Percentiles rank a stretch among this genome's conserved stretches.
Conservation (phyloP, 1,140 invertebrate genomes). For the Drosophila melanogaster region Release_6_plus_ISO1_MT NT_033777.3:18355501-18356000, state of each 20-base stretch:
- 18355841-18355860: conserved; percentile 59
- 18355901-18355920: conserved; percentile 65
- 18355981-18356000: conserved; percentile 14
- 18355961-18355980: neutral
- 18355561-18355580: neutral
- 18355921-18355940: conserved; percentile 69
- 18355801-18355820: conserved; percentile 17
- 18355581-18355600: conserved; percentile 12
- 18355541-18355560: neutral
- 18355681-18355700: conserved; percentile 24
- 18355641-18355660: conserved; percentile 1
- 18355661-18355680: conserved; percentile 64
- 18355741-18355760: conserved; percentile 12
- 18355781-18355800: conserved; percentile 29
- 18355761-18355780: conserved; percentile 29
- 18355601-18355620: conserved; percentile 22
- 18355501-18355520: conserved; percentile 96
- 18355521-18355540: conserved; percentile 86
- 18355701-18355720: conserved; percentile 61
- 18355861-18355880: conserved; percentile 56
- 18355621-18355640: conserved; percentile 15
- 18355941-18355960: conserved; percentile 58
- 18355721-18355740: conserved; percentile 3
- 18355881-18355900: conserved; percentile 68
- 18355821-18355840: conserved; percentile 64